These are phyloP conservation scores for Heterohyrax brucei DNA, from an alignment of 2,797 vertebrate species.

Conservation along the genomic window DNA sequence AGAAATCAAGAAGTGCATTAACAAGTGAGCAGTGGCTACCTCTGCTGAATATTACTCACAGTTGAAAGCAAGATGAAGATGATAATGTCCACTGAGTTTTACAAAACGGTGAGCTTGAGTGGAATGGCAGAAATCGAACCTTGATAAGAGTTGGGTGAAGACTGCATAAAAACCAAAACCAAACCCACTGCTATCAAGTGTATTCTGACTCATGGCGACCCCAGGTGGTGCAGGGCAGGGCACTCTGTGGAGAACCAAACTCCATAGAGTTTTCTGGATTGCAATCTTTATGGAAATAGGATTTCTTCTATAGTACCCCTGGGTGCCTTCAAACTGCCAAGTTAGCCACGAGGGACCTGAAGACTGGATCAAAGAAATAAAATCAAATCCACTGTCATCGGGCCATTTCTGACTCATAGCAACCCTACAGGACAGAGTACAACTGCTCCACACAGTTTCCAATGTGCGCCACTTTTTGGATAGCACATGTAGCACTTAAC, in stretches of 20 bases:
- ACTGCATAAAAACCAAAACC: background rate
- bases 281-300: background rate
- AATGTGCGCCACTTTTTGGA: no score
- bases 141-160: background rate
- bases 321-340: background rate
- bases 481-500: no score
- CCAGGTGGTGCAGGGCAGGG: background rate
- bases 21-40: background rate
- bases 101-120: background rate
- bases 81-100: accelerated
- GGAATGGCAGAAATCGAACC: accelerated
- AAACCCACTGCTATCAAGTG: background rate
- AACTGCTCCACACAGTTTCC: no score
- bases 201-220: background rate
- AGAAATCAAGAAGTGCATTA: background rate
- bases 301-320: background rate
- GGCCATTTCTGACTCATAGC: no score
- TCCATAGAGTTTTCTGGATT: background rate
- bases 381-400: no score
- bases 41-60: background rate
- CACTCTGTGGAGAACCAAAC: no score
- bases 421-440: no score
- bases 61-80: no score
- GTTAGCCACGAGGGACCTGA: background rate
- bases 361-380: no score